Conservation (phyloP, 35 echinoderm and acorn worm genomes). For the Strongylocentrotus purpuratus region DNA sequence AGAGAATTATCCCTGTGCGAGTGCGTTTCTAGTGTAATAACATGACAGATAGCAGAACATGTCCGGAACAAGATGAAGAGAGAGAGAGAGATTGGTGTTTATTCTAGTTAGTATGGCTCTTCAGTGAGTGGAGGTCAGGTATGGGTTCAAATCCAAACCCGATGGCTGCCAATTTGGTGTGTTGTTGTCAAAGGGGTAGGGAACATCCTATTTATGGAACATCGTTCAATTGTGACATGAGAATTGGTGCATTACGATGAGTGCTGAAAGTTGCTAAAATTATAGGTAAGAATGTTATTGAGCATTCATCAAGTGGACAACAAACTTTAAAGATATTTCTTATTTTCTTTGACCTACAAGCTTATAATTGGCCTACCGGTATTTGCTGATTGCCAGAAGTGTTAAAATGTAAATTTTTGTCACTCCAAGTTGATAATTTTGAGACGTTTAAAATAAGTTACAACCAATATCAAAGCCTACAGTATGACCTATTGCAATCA, state of each 20-base stretch:
- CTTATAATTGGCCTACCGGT: no score
- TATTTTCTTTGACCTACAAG: no score
- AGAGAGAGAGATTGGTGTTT: background rate
- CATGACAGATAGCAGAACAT: background rate
- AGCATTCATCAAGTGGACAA: background rate
- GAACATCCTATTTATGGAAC: conserved; percentile 11
- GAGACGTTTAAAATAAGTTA: no score
- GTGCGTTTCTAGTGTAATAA: background rate
- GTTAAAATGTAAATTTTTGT: no score
- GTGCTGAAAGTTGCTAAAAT: no score
- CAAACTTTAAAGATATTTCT: background rate
- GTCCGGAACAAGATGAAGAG: background rate
- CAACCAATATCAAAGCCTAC: no score
- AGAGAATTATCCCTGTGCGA: background rate
- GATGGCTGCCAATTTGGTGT: background rate
- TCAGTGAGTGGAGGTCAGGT: background rate
- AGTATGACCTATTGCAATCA: no score
- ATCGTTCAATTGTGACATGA: background rate
- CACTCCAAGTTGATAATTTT: no score
- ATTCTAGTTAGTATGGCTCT: background rate
- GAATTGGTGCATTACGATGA: background rate
- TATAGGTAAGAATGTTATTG: background rate
- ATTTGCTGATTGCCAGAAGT: no score
- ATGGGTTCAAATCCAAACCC: background rate
- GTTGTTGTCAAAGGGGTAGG: background rate